phyloP scores from a whole-genome alignment of 1,140 invertebrate species.

The Diachasmimorpha longicaudata region DNA sequence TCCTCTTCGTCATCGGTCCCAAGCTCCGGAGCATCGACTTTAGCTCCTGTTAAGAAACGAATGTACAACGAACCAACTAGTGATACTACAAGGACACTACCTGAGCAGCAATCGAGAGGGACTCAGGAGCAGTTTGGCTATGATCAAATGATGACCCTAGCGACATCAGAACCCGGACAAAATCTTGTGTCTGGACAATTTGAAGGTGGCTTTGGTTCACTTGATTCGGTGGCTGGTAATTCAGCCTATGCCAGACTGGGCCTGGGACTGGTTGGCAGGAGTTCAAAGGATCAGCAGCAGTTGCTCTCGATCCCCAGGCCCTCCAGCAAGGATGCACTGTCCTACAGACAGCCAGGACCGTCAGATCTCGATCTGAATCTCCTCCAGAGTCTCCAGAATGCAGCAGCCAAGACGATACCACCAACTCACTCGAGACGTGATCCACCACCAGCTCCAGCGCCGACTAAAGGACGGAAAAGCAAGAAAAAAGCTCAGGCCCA shows the following conservation, averaged over 20 bases:
- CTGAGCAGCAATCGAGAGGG: slow-evolving; percentile 33
- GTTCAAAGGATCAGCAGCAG: slow-evolving; percentile 50
- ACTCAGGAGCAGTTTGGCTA: slow-evolving; percentile 51
- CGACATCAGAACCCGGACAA: slow-evolving; percentile 42
- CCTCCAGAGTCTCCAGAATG: slow-evolving; percentile 51
- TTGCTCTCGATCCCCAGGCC: slow-evolving; percentile 50
- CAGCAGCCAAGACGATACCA: slow-evolving; percentile 43
- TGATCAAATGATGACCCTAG: slow-evolving; percentile 51
- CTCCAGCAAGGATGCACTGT: slow-evolving; percentile 47
- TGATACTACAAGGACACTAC: slow-evolving; percentile 32
- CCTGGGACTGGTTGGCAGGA: slow-evolving; percentile 49
- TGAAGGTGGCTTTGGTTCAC: slow-evolving; percentile 45
- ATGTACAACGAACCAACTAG: slow-evolving; percentile 49
- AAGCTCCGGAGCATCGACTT: slow-evolving; percentile 32
- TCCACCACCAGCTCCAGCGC: slow-evolving; percentile 25
- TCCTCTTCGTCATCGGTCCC: slow-evolving; percentile 16
- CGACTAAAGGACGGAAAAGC: slow-evolving; percentile 47
- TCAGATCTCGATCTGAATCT: slow-evolving; percentile 56
- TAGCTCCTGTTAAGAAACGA: slow-evolving; percentile 54
- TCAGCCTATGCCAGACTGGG: slow-evolving; percentile 51
- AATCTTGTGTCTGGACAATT: slow-evolving; percentile 44
- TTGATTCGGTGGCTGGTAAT: slow-evolving; percentile 50
- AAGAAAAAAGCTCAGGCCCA: slow-evolving; percentile 45
- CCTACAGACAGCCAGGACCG: slow-evolving; percentile 43
- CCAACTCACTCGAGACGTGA: slow-evolving; percentile 33